phyloP scores from a whole-genome alignment of 2,113 vertebrate species.

The Oreotrochilus melanogaster region DNA sequence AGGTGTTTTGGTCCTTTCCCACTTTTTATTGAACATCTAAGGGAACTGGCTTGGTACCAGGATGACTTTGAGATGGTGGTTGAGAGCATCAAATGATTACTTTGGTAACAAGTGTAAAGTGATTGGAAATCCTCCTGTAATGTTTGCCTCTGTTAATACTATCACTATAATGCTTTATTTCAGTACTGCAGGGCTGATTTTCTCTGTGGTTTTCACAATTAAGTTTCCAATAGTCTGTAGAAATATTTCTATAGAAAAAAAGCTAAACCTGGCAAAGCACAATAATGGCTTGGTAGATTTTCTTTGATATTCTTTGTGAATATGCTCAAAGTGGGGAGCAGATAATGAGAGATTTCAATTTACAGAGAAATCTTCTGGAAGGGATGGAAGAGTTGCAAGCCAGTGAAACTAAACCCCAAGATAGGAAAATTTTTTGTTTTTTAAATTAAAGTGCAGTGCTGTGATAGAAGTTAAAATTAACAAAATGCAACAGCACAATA shows the following conservation, averaged over 20 bases:
- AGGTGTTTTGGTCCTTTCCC: background rate
- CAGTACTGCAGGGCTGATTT: background rate
- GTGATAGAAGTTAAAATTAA: background rate
- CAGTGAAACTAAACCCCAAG: constrained; percentile 12
- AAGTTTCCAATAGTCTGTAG: background rate
- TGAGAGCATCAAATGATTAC: background rate
- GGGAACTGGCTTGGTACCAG: too few relatives aligned
- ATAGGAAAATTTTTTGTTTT: background rate
- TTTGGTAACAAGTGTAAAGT: background rate
- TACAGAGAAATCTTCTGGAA: background rate
- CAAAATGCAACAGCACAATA: background rate
- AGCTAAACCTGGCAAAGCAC: background rate
- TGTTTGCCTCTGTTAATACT: background rate
- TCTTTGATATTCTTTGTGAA: background rate
- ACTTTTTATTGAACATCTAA: background rate
- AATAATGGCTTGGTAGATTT: background rate
- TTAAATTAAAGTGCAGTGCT: background rate
- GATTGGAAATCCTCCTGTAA: background rate
- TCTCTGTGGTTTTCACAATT: background rate
- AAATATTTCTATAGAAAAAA: constrained; percentile 4
- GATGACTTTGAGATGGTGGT: background rate
- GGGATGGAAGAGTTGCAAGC: background rate
- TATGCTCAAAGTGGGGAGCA: background rate
- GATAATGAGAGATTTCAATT: background rate
- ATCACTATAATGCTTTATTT: background rate